Percentiles rank a stretch among this genome's conserved stretches.
These are phyloP conservation scores for Ardeotis arabs DNA, from an alignment of 2,113 vertebrate genomes.

Conservation along the genomic window DNA sequence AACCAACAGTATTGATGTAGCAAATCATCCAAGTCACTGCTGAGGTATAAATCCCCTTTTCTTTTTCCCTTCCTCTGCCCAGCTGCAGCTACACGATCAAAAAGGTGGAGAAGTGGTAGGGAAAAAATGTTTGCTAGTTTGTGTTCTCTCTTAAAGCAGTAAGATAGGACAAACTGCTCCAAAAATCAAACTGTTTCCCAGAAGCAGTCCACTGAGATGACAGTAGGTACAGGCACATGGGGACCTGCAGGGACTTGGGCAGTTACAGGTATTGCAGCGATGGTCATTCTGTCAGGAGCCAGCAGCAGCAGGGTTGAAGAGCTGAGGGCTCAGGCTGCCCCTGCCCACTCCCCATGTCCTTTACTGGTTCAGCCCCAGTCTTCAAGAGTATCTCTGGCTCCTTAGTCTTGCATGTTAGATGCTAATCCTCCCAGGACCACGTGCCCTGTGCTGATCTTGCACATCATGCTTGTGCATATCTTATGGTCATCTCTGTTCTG, in stretches of 20 bases:
- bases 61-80: background rate
- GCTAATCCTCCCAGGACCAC: background rate
- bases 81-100: background rate
- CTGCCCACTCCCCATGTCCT: background rate
- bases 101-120: background rate
- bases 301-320: background rate
- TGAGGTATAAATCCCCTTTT: background rate
- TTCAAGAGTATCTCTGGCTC: background rate
- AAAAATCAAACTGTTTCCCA: background rate
- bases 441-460: background rate
- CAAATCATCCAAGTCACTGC: background rate
- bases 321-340: background rate
- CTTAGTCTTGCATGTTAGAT: background rate
- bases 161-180: background rate
- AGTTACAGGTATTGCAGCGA: background rate
- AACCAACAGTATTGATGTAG: background rate
- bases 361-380: fast-evolving
- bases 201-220: background rate
- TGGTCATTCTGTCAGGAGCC: background rate
- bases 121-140: background rate
- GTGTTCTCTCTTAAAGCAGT: background rate
- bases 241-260: background rate
- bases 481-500: background rate
- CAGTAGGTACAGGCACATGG: background rate
- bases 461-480: no score